Evolutionary conservation across 2,888 invertebrate genomes (phyloP).

Genomic region (Dicycla oo): DNA sequence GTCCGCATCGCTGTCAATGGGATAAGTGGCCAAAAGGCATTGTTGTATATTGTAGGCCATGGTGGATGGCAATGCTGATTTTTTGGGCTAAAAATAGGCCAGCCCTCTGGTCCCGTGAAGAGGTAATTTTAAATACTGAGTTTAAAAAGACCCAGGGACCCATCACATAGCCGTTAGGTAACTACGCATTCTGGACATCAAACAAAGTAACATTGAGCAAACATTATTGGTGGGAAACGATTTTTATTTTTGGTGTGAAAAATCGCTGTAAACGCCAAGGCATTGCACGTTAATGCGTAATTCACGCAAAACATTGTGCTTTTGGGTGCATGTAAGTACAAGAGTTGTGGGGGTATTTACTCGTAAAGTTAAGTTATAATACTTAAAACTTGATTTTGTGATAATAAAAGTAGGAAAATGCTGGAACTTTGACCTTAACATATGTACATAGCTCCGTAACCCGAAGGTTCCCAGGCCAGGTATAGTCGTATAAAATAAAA

Average conservation of each 20-base stretch:
- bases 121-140: background rate
- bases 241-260: background rate
- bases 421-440: background rate
- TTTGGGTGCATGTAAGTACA: too few relatives aligned
- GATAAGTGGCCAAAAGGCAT: too few relatives aligned
- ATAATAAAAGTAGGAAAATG: background rate
- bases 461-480: background rate
- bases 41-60: too few relatives aligned
- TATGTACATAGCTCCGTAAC: background rate
- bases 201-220: background rate
- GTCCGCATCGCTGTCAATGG: too few relatives aligned
- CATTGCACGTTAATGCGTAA: too few relatives aligned
- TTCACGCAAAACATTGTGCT: background rate
- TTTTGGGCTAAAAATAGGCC: too few relatives aligned
- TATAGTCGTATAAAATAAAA: background rate
- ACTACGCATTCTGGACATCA: background rate
- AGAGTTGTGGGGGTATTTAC: too few relatives aligned
- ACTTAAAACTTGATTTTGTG: background rate
- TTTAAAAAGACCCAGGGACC: background rate
- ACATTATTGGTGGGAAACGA: background rate
- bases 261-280: background rate
- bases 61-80: too few relatives aligned
- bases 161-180: background rate
- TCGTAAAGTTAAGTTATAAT: too few relatives aligned
- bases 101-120: too few relatives aligned